Evolutionary conservation across 2,888 invertebrate species (phyloP), one percentile per base, ranked within the genome.

Genomic region (Philereme transversata): DNA sequence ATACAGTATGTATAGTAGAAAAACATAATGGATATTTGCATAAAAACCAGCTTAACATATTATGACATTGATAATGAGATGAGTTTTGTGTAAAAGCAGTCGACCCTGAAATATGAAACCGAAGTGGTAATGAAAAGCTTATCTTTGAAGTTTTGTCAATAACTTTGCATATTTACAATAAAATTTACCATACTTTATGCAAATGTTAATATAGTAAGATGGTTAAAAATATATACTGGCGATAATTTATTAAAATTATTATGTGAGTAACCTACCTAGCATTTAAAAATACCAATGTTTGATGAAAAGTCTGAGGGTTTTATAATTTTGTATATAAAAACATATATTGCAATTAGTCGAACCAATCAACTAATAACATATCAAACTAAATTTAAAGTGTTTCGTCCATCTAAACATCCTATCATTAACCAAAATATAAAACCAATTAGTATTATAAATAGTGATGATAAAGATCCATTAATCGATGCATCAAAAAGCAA

Each of bases 401-500:
- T 57, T 41, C 5, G 46, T 44, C 40, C 40, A 38, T 22, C 5
- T 5, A 49, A 56, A 55, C 48, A 52, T 54, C 44, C 57, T 51
- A 44, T 53, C 50, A 63, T 45, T 43, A 63, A 59, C 55, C n/a
- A 52, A 59, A 52, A 51, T 52, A 43, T 33, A 36, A 60, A 63
- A 52, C 50, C 47, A 62, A 62, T 60, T 57, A 52, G 41, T 53
- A 62, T 48, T 56, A 60, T 36, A 62, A 67, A 64, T 65, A 67
- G 54, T 60, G 64, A 52, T 58, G 54, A 60, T 64, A 54, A 57
- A 62, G 59, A 54, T 64, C 60, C 64, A 68, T 64, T 67, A 64
- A 68, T 62, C 67, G 62, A 69, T 52, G 58, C 57, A 61, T 67
- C 64, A 62, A 67, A 63, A 66, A 70, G 60, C 56, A 62, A 56